Percentiles rank a stretch among this genome's conserved stretches.
Conservation (phyloP, 2,888 invertebrate species). For the Craniophora ligustri region DNA sequence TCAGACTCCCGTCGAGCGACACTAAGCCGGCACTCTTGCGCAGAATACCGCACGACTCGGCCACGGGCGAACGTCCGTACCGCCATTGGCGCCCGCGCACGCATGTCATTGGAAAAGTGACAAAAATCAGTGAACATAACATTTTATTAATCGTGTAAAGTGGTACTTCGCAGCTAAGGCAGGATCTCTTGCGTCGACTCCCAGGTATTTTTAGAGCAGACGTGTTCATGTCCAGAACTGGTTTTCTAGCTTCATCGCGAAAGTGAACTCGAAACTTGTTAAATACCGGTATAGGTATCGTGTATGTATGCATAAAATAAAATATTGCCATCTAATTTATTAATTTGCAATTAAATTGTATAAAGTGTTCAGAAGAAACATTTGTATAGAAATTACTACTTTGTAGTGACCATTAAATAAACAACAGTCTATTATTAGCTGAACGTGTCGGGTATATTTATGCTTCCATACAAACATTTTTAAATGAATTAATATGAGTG, state of each 20-base stretch:
- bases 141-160: slow-evolving; percentile 63
- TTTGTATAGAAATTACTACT: not conserved
- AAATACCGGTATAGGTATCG: slow-evolving; percentile 21
- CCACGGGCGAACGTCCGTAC: slow-evolving; percentile 62
- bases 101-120: slow-evolving; percentile 57
- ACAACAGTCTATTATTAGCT: slow-evolving; percentile 41
- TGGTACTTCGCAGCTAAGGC: slow-evolving; percentile 59
- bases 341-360: not conserved
- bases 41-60: slow-evolving; percentile 66
- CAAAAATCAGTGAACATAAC: slow-evolving; percentile 63
- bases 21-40: slow-evolving; percentile 31
- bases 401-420: slow-evolving; percentile 8
- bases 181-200: slow-evolving; percentile 59
- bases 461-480: slow-evolving; percentile 22
- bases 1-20: slow-evolving; percentile 42
- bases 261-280: slow-evolving; percentile 58
- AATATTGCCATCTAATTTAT: slow-evolving; percentile 1
- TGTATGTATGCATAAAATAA: slow-evolving; percentile 47
- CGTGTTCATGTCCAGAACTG: slow-evolving; percentile 66
- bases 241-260: slow-evolving; percentile 73
- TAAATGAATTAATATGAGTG: slow-evolving; percentile 36
- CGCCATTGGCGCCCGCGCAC: slow-evolving; percentile 53
- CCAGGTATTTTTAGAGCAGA: slow-evolving; percentile 78
- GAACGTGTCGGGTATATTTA: slow-evolving; percentile 36
- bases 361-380: not conserved